Base-by-base conservation (phyloP, 2,797 vertebrate species). In the Buceros bicornis region DNA sequence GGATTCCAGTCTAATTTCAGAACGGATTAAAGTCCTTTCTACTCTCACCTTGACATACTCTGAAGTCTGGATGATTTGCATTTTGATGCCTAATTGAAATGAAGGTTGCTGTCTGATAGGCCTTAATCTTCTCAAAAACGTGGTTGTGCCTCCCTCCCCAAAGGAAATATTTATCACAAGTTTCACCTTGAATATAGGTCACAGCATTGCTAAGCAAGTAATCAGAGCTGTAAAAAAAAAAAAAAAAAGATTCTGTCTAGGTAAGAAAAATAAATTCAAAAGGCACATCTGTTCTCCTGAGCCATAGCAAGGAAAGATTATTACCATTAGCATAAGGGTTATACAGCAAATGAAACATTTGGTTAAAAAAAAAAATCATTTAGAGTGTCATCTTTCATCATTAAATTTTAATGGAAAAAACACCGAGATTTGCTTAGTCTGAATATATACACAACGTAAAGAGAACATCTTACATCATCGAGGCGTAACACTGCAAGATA, bases 151-250 rank as follows among this genome's bases (percentile, higher is more conserved):
- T 90, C 64, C 74, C 61, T 81, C 43, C 81, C 64, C 57, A 91
- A 85, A 87, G 88, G 64, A 96, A 93, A 58, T 51, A 94, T 89
- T 90, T 89, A 95, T 85, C 58, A 58, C 67, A 93, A 93, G 69
- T 89, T 95, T 95, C 94, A 97, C 96, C 95, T 97, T 97, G 94
- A 87, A 92, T 90, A 79, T 54, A 95, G 89, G 95, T 94, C 93
- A 94, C 33, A 89, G 80, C 60, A 86, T 50, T 72, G 84, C 89
- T 81, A 91, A 33, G 76, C 29, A 92, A 91, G 50, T 80, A 53
- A 76, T 94, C 42, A 85, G 57, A 80, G 74, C 16, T 67, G 47
- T 31, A 8, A 51, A 64, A 78, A 71, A 53, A 37, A 21, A 65
- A 37, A 25, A 15, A 37, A 31, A 40, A 22, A 71, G 24, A 71